Conservation (phyloP, 2,797 vertebrate genomes). For the Pampus argenteus region DNA sequence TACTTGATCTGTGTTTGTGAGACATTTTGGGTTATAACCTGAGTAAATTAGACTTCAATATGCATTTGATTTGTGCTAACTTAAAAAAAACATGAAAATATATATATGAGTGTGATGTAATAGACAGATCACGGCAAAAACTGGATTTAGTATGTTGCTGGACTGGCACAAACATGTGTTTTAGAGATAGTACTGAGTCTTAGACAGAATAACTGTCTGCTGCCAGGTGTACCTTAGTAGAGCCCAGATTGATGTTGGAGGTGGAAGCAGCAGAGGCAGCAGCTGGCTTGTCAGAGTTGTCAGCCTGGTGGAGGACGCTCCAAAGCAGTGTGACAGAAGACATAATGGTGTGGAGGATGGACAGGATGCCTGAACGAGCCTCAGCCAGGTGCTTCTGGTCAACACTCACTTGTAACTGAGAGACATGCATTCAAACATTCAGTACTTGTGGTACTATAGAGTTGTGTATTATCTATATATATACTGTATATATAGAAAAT, state of each 20-base stretch:
- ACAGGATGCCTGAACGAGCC: constrained; percentile 95
- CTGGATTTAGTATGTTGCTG: background rate
- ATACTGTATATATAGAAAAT: background rate
- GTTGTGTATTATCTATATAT: background rate
- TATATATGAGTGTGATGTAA: background rate
- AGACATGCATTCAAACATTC: background rate
- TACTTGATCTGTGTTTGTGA: background rate
- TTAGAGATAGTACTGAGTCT: background rate
- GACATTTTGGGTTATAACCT: background rate
- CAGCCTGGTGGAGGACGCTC: constrained; percentile 94
- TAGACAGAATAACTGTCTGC: background rate
- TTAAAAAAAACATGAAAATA: background rate
- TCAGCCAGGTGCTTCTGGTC: constrained; percentile 97
- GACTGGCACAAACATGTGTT: background rate
- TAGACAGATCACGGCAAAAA: background rate
- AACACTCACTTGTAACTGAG: constrained; percentile 92
- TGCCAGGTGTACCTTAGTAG: constrained; percentile 90
- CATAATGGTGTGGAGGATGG: constrained; percentile 98
- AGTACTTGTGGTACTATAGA: background rate
- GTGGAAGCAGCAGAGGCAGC: constrained; percentile 89
- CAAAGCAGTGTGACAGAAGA: constrained; percentile 97
- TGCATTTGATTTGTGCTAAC: background rate
- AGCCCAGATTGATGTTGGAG: constrained; percentile 97
- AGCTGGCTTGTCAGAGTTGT: constrained; percentile 90
- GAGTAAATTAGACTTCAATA: too few relatives aligned